These are phyloP conservation scores for Thera britannica DNA, from an alignment of 2,888 invertebrate genomes.

Conservation along the genomic window DNA sequence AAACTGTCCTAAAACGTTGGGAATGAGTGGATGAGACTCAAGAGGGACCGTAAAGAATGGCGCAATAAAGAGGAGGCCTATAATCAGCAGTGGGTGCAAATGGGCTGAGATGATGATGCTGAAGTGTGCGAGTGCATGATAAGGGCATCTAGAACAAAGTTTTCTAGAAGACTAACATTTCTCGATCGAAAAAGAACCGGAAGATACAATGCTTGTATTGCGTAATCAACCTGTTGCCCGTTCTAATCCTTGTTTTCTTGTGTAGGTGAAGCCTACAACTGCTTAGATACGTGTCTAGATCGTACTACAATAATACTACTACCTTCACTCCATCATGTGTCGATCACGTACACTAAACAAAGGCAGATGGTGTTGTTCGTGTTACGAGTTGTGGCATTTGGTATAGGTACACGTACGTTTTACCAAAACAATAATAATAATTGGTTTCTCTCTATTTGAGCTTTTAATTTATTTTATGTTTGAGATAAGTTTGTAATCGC, in stretches of 20 bases:
- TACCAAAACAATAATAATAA: neutral
- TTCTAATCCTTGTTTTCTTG: neutral
- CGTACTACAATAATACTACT: neutral
- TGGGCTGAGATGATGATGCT: too few relatives aligned
- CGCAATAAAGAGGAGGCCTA: too few relatives aligned
- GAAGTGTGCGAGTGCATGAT: too few relatives aligned
- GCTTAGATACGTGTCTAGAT: neutral
- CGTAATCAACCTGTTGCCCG: neutral
- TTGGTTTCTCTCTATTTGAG: neutral
- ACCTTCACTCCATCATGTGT: neutral
- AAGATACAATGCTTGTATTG: neutral
- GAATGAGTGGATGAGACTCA: too few relatives aligned
- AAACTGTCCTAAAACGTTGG: too few relatives aligned
- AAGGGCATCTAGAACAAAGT: too few relatives aligned
- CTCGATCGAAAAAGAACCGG: too few relatives aligned
- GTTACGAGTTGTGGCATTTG: neutral
- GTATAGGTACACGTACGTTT: neutral
- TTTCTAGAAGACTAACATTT: too few relatives aligned
- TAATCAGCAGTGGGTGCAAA: too few relatives aligned
- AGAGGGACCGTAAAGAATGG: too few relatives aligned
- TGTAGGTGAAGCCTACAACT: neutral
- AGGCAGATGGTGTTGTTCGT: constrained; percentile 13
- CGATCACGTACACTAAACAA: constrained; percentile 10
- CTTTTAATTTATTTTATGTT: neutral
- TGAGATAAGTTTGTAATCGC: too few relatives aligned